Base-by-base conservation (phyloP, 2,888 invertebrate genomes). In the Oxystoma pomonae region DNA sequence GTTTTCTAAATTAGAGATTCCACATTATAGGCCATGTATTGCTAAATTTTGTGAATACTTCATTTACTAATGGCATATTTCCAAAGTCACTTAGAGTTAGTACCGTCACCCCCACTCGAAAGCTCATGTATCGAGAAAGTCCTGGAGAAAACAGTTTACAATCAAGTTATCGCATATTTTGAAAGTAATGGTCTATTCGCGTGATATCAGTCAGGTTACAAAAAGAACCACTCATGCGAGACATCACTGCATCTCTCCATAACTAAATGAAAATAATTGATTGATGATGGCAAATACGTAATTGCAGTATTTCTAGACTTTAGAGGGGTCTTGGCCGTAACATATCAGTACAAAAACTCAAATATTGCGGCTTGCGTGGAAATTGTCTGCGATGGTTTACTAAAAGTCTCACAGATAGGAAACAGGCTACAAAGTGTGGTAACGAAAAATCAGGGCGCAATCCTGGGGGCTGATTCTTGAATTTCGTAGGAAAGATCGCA, bases 251-350 rank as follows among this genome's bases (percentile, higher is more conserved):
- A 64, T 20, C 55, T 53, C 9, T 57, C 60, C 1, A 9, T 64
- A 58, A 50, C 16, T 18, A 55, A 61, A 17, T 58, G 51, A 58
- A 61, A 55, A 58, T 12, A 58, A 2, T 17, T 19, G 20, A 49
- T 64, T 12, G 58, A 61, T 16, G 57, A 53, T 5, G 58, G 58
- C 17, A 16, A 52, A 20, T 20, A 20, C 21, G 35, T 22, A 16
- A 35, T 57, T 20, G 61, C 55, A 5, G 57, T 64, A 52, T 64
- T 64, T 49, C 21, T 61, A 16, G 61, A 64, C 19, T 58, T 64
- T 16, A 58, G 52, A 22, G 1, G 64, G 16, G 64, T 61, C 20
- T 63, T 63, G 35, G 35, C 12, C 49, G 60, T 61, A 18, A 61
- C 61, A 53, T 17, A 61, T 18, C 50, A 62, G 12, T 35, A 35